Evolutionary conservation across 2,888 invertebrate genomes (phyloP), one percentile per base, ranked within the genome.

Genomic region (Notocelia uddmanniana): DNA sequence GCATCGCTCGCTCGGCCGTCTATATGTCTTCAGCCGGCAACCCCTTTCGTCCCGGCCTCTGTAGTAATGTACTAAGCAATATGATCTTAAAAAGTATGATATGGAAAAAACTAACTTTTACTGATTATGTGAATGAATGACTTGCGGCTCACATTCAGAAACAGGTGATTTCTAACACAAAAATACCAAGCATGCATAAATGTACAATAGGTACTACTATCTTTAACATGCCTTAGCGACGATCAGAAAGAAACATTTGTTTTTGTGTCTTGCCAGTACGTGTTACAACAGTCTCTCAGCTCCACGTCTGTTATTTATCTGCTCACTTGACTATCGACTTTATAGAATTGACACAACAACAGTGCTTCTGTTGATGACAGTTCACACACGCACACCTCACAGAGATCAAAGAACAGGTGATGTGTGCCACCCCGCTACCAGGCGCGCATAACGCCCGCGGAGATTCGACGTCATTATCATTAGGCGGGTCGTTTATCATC

Each of bases 331-430:
- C 15, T n/a, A 5, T n/a, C 15, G n/a, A 45, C n/a, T 15, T 15
- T 5, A 41, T 41, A 45, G 45, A 45, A 45, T n/a, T 45, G 15
- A 45, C n/a, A 45, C 45, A 45, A 8, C 0, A 45, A 6, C 15
- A 45, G 31, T 31, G 31, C n/a, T 45, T 45, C 45, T 5, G 41
- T 60, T 54, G 66, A 60, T 62, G 69, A 55, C 54, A 63, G 45
- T 48, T n/a, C 31, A 60, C 67, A 67, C 68, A 68, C 67, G 37
- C 67, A 54, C 72, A 57, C 59, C 60, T 45, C 60, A 26, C 73
- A 76, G 76, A 80, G 83, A 83, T 82, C 80, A 83, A 81, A 82
- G 83, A 85, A 84, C 87, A 86, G 84, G 84, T 86, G 84, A 84
- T 82, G 78, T 83, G 81, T 82, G 82, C 83, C 81, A 83, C 82